These are phyloP conservation scores for Trichosurus vulpecula DNA, from an alignment of 2,797 vertebrate species.

Conservation along the genomic window DNA sequence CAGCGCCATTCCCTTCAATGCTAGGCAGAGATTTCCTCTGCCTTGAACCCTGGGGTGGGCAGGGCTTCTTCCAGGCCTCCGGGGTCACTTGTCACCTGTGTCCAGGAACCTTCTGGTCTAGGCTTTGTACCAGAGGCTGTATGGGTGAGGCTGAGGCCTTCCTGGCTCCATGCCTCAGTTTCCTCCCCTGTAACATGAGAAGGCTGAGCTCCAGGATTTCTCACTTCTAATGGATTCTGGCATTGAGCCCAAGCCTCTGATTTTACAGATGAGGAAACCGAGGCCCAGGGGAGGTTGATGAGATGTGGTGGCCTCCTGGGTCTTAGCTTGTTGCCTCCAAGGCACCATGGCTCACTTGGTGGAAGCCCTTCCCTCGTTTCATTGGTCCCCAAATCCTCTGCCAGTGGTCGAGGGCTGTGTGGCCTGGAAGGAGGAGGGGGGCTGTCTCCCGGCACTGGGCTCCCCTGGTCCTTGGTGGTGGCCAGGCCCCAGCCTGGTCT, in stretches of 20 bases:
- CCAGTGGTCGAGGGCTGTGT: background rate
- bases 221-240: background rate
- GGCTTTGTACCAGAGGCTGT: background rate
- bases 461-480: background rate
- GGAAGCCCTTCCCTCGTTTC: background rate
- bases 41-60: background rate
- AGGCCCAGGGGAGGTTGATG: background rate
- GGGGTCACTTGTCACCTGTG: background rate
- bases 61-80: background rate
- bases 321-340: background rate
- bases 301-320: background rate
- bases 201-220: background rate
- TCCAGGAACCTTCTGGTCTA: background rate
- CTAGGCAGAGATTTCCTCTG: background rate
- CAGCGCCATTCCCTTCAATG: background rate
- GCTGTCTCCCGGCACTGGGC: accelerated
- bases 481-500: background rate
- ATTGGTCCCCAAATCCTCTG: background rate
- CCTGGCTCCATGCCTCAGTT: background rate
- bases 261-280: background rate
- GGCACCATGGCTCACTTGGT: background rate
- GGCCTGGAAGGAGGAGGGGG: background rate
- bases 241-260: background rate
- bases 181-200: background rate
- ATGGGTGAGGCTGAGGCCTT: background rate